phyloP scores from a whole-genome alignment of 2,888 invertebrate species.

The Polydrusus pterygomalis region DNA sequence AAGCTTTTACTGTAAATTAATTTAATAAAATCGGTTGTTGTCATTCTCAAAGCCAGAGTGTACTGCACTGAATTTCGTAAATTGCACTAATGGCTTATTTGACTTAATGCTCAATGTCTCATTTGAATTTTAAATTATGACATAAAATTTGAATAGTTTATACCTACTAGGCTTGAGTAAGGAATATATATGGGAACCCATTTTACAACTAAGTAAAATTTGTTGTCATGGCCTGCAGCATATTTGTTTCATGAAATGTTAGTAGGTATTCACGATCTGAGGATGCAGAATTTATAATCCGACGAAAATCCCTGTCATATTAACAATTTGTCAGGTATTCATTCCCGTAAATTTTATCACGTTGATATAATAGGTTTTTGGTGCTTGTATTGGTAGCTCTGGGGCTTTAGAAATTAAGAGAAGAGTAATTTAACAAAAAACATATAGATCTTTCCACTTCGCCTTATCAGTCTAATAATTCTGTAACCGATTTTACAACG shows the following conservation, averaged over 20 bases:
- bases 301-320: background rate
- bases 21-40: conserved; percentile 48
- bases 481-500: no score
- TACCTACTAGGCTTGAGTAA: conserved; percentile 39
- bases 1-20: conserved; percentile 40
- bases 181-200: conserved; percentile 22
- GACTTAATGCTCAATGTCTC: conserved; percentile 43
- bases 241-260: conserved; percentile 25
- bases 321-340: background rate
- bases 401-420: no score
- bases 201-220: conserved; percentile 36
- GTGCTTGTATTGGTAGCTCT: no score
- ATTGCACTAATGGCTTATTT: conserved; percentile 43
- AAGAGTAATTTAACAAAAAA: no score
- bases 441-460: no score
- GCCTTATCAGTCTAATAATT: no score
- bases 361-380: no score
- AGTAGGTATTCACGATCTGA: conserved; percentile 8
- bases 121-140: conserved; percentile 46
- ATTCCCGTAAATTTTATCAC: no score
- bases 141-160: conserved; percentile 44
- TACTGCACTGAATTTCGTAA: conserved; percentile 44
- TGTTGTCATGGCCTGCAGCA: conserved; percentile 16
- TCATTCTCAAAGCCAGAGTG: conserved; percentile 41
- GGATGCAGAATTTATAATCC: conserved; percentile 5